These are phyloP conservation scores for Machaerirhynchus nigripectus DNA, from an alignment of 2,113 vertebrate genomes.

Conservation along the genomic window DNA sequence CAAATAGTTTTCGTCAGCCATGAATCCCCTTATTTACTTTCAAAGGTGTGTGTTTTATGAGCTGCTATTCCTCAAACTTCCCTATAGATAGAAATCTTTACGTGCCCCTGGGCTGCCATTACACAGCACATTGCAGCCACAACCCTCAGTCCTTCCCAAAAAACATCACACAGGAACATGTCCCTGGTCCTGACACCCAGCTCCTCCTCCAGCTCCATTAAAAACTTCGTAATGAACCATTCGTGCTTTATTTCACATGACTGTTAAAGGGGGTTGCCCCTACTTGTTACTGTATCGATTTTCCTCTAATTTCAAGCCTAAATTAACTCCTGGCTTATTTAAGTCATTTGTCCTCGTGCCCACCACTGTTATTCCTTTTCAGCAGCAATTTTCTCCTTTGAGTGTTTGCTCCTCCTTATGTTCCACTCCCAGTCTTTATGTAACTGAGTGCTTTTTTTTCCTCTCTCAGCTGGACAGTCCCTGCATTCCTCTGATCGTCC, in stretches of 20 bases:
- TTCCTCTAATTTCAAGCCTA: not conserved
- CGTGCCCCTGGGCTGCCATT: not conserved
- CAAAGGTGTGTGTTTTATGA: not conserved
- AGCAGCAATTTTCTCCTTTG: not conserved
- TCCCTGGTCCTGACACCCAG: not conserved
- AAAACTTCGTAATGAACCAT: not conserved
- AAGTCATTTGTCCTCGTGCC: not conserved
- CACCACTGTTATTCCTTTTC: not conserved
- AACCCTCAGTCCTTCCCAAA: rapidly evolving
- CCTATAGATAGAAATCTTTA: not conserved
- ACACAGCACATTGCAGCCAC: not conserved
- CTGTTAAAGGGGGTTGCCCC: not conserved
- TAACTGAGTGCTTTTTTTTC: not conserved
- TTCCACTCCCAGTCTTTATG: not conserved
- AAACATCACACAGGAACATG: not conserved
- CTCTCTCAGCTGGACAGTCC: not conserved
- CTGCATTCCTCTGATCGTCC: not conserved
- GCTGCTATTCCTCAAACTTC: not conserved
- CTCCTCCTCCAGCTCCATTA: not conserved
- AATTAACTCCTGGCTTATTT: not conserved
- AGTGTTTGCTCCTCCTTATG: not conserved
- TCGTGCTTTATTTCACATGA: not conserved
- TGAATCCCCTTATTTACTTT: not conserved
- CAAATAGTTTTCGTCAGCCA: not conserved
- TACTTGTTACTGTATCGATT: not conserved